A percentile compares a stretch with the other conserved stretches of the same genome.
Conservation (phyloP, 2,888 invertebrate genomes). For the Diaprepes abbreviatus region DNA sequence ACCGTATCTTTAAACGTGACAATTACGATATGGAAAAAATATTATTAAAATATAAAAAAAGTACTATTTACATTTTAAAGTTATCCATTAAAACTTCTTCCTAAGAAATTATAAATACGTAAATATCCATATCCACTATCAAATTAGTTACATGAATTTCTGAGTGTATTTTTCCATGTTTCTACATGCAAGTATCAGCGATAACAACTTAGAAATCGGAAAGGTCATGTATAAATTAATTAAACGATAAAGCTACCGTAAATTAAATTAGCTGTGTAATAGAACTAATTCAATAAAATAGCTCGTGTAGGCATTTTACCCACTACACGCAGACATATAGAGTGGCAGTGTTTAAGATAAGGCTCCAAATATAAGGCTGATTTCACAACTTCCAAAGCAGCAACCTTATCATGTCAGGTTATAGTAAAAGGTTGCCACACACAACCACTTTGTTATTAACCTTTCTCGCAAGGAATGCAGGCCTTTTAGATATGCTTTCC, state of each 20-base stretch:
- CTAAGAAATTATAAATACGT: too few relatives aligned
- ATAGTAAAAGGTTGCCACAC: conserved; percentile 61
- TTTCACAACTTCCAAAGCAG: conserved; percentile 55
- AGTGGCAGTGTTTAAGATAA: conserved; percentile 45
- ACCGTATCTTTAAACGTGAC: too few relatives aligned
- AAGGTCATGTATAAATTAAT: conserved; percentile 39
- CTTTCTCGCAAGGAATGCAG: conserved; percentile 54
- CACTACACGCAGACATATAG: conserved; percentile 33
- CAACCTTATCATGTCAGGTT: conserved; percentile 63
- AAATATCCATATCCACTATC: too few relatives aligned
- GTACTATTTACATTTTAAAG: too few relatives aligned
- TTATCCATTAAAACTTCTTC: too few relatives aligned
- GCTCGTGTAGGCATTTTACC: conserved; percentile 14
- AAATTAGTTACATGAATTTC: too few relatives aligned
- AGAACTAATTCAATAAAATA: conserved; percentile 42
- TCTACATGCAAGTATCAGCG: background rate
- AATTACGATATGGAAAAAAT: too few relatives aligned
- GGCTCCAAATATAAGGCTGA: conserved; percentile 33
- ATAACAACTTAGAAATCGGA: conserved; percentile 13
- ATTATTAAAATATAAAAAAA: too few relatives aligned
- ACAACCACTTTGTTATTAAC: conserved; percentile 64
- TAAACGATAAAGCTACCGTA: conserved; percentile 34
- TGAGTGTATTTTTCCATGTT: too few relatives aligned
- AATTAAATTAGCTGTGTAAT: conserved; percentile 40
- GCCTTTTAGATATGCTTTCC: conserved; percentile 39